phyloP scores from a whole-genome alignment of 35 echinoderm and acorn worm species.

The Strongylocentrotus purpuratus region DNA sequence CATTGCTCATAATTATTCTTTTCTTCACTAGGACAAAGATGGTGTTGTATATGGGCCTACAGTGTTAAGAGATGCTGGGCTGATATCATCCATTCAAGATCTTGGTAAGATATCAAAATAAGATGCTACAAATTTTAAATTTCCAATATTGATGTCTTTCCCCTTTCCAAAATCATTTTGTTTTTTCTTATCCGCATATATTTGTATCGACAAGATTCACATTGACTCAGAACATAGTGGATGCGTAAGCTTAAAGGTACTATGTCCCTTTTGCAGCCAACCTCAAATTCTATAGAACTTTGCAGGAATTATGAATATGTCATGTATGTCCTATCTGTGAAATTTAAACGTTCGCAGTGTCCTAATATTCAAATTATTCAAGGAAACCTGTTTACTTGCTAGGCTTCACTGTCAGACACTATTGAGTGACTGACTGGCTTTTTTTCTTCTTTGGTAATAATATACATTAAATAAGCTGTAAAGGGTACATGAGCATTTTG shows the following conservation, averaged over 20 bases:
- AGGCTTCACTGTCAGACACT: too few relatives aligned
- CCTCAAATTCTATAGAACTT: too few relatives aligned
- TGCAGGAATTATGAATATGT: too few relatives aligned
- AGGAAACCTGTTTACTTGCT: too few relatives aligned
- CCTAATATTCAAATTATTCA: too few relatives aligned
- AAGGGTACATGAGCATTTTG: too few relatives aligned
- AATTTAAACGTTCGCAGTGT: too few relatives aligned
- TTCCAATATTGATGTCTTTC: background rate
- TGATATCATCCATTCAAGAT: slow-evolving; percentile 47
- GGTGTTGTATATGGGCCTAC: slow-evolving; percentile 68
- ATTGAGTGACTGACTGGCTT: too few relatives aligned
- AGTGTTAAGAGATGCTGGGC: slow-evolving; percentile 65
- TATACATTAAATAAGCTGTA: too few relatives aligned
- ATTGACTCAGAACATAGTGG: background rate
- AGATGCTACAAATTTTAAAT: background rate
- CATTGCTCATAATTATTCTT: background rate
- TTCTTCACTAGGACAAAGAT: slow-evolving; percentile 35
- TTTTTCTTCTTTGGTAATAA: too few relatives aligned
- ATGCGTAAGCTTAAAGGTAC: background rate
- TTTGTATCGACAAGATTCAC: background rate
- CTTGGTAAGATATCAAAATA: slow-evolving; percentile 49
- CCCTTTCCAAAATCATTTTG: background rate
- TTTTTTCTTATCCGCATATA: background rate
- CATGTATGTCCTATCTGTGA: too few relatives aligned
- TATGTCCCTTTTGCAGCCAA: too few relatives aligned